Evolutionary conservation across 2,113 vertebrate genomes (phyloP).

Genomic region (Anguilla japonica): DNA sequence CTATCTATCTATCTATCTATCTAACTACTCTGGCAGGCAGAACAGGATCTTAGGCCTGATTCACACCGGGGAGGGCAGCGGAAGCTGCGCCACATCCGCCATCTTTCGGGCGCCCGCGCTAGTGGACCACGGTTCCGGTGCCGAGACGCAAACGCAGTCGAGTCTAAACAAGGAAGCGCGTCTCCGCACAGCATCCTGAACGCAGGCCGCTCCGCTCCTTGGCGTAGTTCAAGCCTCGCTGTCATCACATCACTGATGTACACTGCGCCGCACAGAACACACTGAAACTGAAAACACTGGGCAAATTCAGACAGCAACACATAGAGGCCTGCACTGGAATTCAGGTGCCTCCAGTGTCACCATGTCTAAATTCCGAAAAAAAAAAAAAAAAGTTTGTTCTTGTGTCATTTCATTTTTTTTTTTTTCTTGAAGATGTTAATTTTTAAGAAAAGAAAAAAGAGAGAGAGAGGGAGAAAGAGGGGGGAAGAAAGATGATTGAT

Average conservation of each 20-base stretch:
- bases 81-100: no score
- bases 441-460: constrained; percentile 26
- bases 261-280: neutral
- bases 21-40: neutral
- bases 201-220: no score
- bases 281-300: neutral
- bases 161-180: no score
- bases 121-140: no score
- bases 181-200: no score
- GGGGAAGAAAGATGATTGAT: constrained; percentile 50
- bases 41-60: neutral
- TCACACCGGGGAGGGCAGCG: no score
- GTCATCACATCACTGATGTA: neutral
- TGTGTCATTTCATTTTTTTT: neutral
- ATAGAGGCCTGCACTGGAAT: neutral
- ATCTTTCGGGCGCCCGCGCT: no score
- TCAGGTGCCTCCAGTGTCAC: neutral
- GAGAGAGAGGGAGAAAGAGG: constrained; percentile 25
- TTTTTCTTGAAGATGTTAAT: constrained; percentile 21
- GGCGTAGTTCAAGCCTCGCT: neutral
- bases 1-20: no score
- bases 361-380: neutral
- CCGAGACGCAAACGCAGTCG: no score
- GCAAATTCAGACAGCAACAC: neutral
- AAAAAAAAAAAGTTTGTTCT: no score